Conservation (phyloP, 2,797 vertebrate genomes). For the Caiman crocodilus region DNA sequence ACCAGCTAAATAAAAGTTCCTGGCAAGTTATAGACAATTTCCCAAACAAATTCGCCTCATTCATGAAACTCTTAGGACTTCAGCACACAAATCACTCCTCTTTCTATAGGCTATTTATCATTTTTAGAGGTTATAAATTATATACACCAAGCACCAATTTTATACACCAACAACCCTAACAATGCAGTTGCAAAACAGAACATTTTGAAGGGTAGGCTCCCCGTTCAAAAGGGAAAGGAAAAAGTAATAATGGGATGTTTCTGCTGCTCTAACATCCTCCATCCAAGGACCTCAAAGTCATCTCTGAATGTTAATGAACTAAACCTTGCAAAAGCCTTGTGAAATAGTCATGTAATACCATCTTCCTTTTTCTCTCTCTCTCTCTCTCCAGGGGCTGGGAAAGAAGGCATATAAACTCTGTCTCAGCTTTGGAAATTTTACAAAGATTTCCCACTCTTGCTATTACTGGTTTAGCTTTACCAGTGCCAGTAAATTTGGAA, state of each 20-base stretch:
- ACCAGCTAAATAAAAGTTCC: constrained; percentile 73
- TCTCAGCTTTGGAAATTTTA: neutral
- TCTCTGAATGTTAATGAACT: neutral
- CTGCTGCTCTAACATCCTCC: constrained; percentile 8
- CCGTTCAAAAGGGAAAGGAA: constrained; percentile 51
- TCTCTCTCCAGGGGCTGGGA: neutral
- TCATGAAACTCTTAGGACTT: constrained; percentile 73
- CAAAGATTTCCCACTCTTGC: constrained; percentile 6
- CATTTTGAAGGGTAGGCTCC: constrained; percentile 67
- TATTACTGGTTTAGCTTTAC: constrained; percentile 32
- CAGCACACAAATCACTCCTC: constrained; percentile 73
- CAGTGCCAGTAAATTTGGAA: constrained; percentile 41
- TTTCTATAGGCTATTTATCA: constrained; percentile 76
- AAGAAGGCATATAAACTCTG: neutral
- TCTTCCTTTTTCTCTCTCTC: neutral
- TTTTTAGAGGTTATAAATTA: constrained; percentile 82
- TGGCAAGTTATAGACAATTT: constrained; percentile 74
- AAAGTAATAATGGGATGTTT: constrained; percentile 19
- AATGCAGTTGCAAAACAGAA: constrained; percentile 74
- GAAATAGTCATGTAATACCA: constrained; percentile 25
- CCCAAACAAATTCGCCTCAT: constrained; percentile 72
- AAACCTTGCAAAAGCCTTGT: constrained; percentile 42
- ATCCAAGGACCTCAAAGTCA: neutral
- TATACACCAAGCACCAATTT: constrained; percentile 75
- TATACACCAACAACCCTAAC: constrained; percentile 80